These are phyloP conservation scores for Scaptomyza caliginosa DNA, from an alignment of 2,888 invertebrate genomes.

Conservation along the genomic window DNA sequence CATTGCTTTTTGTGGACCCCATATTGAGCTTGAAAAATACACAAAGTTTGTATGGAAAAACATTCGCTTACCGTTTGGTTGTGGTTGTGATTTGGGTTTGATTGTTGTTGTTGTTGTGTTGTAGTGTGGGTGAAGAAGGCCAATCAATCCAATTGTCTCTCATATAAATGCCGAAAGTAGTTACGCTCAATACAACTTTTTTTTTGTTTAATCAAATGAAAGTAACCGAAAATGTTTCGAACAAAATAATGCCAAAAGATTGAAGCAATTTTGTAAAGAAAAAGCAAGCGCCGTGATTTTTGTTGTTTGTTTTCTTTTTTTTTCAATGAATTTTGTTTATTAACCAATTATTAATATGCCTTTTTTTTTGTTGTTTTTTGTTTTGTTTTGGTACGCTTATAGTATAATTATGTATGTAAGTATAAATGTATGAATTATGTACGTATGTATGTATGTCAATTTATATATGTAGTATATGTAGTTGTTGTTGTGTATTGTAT, in stretches of 20 bases:
- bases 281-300: slow-evolving; percentile 56
- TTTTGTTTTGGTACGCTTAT: slow-evolving; percentile 64
- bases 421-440: slow-evolving; percentile 78
- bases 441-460: slow-evolving; percentile 44
- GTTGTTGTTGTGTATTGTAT: slow-evolving; percentile 32
- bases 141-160: slow-evolving; percentile 58
- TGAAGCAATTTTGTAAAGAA: slow-evolving; percentile 66
- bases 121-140: slow-evolving; percentile 41
- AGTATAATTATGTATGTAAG: slow-evolving; percentile 74
- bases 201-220: slow-evolving; percentile 7
- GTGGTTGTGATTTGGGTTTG: slow-evolving; percentile 20
- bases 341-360: slow-evolving; percentile 73
- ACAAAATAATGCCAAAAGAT: slow-evolving; percentile 38
- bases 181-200: slow-evolving; percentile 5
- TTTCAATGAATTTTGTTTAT: slow-evolving; percentile 71
- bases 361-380: slow-evolving; percentile 51
- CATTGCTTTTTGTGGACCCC: slow-evolving; percentile 18
- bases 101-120: slow-evolving; percentile 30
- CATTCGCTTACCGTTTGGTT: slow-evolving; percentile 59
- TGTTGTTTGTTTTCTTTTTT: slow-evolving; percentile 51
- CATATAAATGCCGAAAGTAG: slow-evolving; percentile 57
- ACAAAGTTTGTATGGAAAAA: slow-evolving; percentile 11
- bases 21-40: neutral
- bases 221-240: slow-evolving; percentile 1
- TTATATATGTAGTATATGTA: slow-evolving; percentile 63